phyloP scores from a whole-genome alignment of 2,113 vertebrate species.

The Capra hircus region DNA sequence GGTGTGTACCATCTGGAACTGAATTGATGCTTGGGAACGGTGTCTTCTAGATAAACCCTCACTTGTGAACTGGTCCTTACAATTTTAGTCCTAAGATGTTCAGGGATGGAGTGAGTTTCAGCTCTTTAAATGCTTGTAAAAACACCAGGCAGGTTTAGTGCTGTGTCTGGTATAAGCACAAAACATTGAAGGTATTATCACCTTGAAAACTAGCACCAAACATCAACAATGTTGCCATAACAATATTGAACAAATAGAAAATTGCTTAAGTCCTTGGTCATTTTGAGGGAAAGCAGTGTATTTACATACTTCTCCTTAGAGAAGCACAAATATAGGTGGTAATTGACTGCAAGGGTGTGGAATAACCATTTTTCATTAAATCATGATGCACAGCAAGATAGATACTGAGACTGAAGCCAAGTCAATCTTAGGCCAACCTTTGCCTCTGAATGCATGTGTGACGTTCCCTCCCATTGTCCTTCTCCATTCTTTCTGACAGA shows the following conservation, averaged over 20 bases:
- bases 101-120: neutral
- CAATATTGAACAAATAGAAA: neutral
- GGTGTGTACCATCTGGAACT: neutral
- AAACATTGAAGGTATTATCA: neutral
- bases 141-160: neutral
- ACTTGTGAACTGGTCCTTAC: neutral
- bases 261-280: neutral
- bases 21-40: accelerated
- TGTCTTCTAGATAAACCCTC: neutral
- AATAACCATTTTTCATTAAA: neutral
- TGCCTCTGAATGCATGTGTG: neutral
- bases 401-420: neutral
- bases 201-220: neutral
- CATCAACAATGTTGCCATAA: neutral
- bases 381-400: neutral
- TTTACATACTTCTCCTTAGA: neutral
- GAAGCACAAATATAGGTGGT: neutral
- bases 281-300: neutral
- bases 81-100: neutral
- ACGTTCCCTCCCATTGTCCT: neutral
- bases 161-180: neutral
- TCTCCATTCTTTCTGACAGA: neutral
- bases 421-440: neutral
- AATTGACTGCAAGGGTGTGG: neutral
- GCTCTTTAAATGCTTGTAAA: neutral